Evolutionary conservation across 1,140 invertebrate species (phyloP).

Genomic region (Lamellibrachia luymesi): DNA sequence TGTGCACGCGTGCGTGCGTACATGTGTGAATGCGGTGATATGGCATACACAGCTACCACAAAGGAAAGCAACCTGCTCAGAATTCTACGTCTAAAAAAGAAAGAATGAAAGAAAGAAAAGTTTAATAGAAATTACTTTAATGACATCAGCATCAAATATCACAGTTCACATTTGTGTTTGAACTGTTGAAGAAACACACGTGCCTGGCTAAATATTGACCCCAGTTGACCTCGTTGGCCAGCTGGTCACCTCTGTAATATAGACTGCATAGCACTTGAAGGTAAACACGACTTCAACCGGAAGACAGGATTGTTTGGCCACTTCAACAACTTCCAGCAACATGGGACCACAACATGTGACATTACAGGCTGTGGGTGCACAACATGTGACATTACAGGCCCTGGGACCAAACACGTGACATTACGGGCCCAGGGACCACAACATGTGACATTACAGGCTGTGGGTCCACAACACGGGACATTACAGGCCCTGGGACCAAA

Average conservation of each 20-base stretch:
- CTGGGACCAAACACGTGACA: no score
- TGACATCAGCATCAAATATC: constrained; percentile 5
- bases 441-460: no score
- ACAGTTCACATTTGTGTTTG: background rate
- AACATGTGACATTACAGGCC: no score
- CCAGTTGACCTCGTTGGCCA: background rate
- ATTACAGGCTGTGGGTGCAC: no score
- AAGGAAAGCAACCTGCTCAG: background rate
- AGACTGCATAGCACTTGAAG: background rate
- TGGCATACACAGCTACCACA: background rate
- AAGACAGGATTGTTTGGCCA: background rate
- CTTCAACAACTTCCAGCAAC: no score
- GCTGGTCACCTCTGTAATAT: background rate
- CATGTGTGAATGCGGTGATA: background rate
- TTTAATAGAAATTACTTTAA: background rate
- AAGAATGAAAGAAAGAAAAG: background rate
- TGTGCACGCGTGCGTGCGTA: background rate
- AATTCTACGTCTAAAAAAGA: background rate
- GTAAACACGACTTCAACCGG: background rate
- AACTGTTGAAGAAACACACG: background rate
- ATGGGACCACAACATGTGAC: no score
- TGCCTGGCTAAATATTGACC: background rate
- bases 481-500: no score
- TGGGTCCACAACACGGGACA: no score
- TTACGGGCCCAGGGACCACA: no score